phyloP scores from a whole-genome alignment of 2,797 vertebrate species.

The Gorsachius magnificus region DNA sequence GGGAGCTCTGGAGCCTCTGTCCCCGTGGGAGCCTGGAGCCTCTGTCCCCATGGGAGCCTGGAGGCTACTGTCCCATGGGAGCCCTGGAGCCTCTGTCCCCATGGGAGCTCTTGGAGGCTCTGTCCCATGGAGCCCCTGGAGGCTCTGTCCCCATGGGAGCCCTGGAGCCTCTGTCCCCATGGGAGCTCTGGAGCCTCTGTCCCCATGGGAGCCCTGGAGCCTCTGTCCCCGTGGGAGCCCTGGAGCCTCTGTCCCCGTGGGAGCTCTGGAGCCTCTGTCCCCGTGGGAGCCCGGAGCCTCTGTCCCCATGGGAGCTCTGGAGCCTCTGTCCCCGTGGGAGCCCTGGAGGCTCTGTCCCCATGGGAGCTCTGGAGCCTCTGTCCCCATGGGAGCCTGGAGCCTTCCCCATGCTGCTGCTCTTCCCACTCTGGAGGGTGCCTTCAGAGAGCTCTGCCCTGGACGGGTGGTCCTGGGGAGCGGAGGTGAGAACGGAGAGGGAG shows the following conservation, averaged over 20 bases:
- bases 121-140: background rate
- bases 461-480: background rate
- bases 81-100: background rate
- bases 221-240: background rate
- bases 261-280: too few relatives aligned
- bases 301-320: background rate
- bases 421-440: background rate
- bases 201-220: background rate
- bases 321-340: background rate
- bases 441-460: background rate
- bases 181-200: too few relatives aligned
- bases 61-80: background rate
- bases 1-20: too few relatives aligned
- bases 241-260: background rate
- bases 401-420: background rate
- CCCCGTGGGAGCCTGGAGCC: background rate
- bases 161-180: background rate
- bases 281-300: accelerated
- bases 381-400: background rate
- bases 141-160: background rate
- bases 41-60: background rate
- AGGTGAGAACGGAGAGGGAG: background rate
- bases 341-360: background rate
- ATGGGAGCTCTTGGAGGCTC: too few relatives aligned
- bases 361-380: background rate